Evolutionary conservation across 2,113 vertebrate genomes (phyloP), one percentile per base, ranked within the genome.

Genomic region (Amphilophus citrinellus): DNA sequence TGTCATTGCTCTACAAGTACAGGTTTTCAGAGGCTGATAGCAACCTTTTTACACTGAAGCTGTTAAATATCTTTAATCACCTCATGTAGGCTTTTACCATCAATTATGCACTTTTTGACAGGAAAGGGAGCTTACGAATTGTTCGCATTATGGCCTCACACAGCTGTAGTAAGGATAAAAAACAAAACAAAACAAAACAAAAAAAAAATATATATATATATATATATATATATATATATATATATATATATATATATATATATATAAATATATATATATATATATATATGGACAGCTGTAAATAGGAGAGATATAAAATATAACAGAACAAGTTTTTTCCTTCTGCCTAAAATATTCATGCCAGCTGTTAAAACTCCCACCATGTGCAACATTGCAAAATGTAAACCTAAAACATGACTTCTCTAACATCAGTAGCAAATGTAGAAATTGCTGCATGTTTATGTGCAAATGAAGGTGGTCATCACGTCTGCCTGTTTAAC

Each of bases 31-130:
- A 50, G 37, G 57, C 83, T 59, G 83, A 79, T 57, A 57, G 8
- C 58, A 50, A 30, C 62, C 30, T 6, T 66, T 77, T 42, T 37
- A 82, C 58, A 73, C 11, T 59, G 3, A 58, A 59, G 57, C 39
- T 53, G n/a, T 13, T 78, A 17, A 71, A 76, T 39, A 42, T 47
- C 18, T 77, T 47, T 76, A 82, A 81, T 86, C 63, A 77, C 20
- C 6, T 14, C 7, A n/a, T 59, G 30, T 5, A 10, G 27, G 39
- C 17, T 8, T 37, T 42, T 3, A 50, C 4, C 2, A 42, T 62
- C 62, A 42, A 44, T 83, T 30, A 66, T n/a, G 4, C 13, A 4
- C 10, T 2, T 22, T 50, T 20, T 2, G 27, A 59, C 78, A 58
- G 18, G n/a, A 13, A 71, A 61, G 2, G 3, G 42, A 56, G 73